A percentile compares a stretch with the other conserved stretches of the same genome.
These are phyloP conservation scores for Hemicrepidius hirtus DNA, from an alignment of 2,888 invertebrate species.

Conservation along the genomic window DNA sequence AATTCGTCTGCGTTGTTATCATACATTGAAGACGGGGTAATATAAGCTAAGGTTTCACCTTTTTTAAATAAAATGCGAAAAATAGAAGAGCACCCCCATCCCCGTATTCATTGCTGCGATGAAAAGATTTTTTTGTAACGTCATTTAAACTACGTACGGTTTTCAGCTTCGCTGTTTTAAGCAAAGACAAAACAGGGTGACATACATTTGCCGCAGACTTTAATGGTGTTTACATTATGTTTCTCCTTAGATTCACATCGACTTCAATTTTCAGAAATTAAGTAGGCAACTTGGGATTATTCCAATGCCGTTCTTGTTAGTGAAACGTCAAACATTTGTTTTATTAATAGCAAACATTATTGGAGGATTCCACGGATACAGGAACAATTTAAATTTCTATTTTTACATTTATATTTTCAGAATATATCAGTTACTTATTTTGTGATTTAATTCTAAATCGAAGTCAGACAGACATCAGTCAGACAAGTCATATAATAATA, in stretches of 20 bases:
- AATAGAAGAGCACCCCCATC: slow-evolving; percentile 14
- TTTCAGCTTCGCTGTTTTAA: slow-evolving; percentile 28
- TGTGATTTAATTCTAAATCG: no score
- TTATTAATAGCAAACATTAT: no score
- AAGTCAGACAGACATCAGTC: no score
- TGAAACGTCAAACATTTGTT: no score
- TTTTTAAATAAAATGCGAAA: slow-evolving; percentile 33
- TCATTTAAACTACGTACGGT: slow-evolving; percentile 36
- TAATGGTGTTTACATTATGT: slow-evolving; percentile 50
- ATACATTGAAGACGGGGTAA: slow-evolving; percentile 41
- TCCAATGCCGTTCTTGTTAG: background rate
- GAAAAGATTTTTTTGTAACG: slow-evolving; percentile 16
- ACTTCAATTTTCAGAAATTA: slow-evolving; percentile 21
- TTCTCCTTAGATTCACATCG: slow-evolving; percentile 35
- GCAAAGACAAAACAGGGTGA: slow-evolving; percentile 30
- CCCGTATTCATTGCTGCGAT: slow-evolving; percentile 33
- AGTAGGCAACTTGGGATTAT: slow-evolving; percentile 14
- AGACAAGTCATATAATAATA: no score
- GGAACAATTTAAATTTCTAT: no score
- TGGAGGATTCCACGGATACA: no score
- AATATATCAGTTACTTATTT: no score
- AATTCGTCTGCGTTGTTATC: slow-evolving; percentile 50
- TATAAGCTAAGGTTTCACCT: slow-evolving; percentile 30
- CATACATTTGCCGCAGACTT: slow-evolving; percentile 37
- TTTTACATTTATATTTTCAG: no score